Conservation (phyloP, 2,797 vertebrate genomes). For the Avahi laniger region DNA sequence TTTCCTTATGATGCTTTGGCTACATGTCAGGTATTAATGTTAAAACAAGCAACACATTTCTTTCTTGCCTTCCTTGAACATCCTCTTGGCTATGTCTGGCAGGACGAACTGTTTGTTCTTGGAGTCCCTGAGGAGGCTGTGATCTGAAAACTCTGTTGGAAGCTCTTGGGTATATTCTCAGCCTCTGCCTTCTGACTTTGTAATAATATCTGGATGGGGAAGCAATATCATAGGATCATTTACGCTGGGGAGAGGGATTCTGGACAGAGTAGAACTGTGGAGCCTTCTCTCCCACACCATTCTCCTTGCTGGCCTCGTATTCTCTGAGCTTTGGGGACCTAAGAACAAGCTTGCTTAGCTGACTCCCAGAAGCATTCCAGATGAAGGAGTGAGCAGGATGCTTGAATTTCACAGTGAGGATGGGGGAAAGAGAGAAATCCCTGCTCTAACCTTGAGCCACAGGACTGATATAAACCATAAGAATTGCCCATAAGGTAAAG, state of each 20-base stretch:
- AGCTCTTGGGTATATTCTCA: background rate
- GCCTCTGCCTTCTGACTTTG: background rate
- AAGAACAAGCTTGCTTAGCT: background rate
- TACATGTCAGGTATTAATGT: background rate
- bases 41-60: background rate
- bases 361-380: background rate
- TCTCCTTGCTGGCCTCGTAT: background rate
- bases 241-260: background rate
- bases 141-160: background rate
- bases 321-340: background rate
- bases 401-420: background rate
- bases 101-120: background rate
- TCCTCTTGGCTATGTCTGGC: background rate
- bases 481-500: background rate
- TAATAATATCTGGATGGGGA: background rate
- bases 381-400: background rate
- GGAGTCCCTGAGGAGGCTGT: background rate
- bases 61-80: background rate
- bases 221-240: background rate
- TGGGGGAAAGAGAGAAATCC: background rate
- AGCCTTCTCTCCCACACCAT: background rate
- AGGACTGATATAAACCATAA: background rate
- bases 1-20: background rate
- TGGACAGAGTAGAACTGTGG: background rate
- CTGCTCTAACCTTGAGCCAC: background rate